phyloP scores from a whole-genome alignment of 2,113 vertebrate species.

The Ancistrus triradiatus region DNA sequence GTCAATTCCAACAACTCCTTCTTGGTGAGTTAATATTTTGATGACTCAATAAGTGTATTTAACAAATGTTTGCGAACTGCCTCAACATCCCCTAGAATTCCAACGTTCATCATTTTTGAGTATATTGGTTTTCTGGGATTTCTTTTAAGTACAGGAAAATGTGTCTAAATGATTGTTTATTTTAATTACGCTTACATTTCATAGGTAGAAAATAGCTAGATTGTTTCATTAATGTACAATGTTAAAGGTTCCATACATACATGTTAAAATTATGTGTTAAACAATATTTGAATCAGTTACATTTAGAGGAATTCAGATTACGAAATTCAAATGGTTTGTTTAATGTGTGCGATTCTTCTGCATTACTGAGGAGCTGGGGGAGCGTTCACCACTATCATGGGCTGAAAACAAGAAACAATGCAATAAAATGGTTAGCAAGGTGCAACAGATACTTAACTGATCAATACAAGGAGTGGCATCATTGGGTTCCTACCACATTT shows the following conservation, averaged over 20 bases:
- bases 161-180: neutral
- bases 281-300: neutral
- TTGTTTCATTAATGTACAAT: neutral
- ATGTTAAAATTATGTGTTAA: neutral
- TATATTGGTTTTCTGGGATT: no score
- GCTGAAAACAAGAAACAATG: conserved; percentile 49
- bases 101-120: no score
- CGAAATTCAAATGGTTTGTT: neutral
- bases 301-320: neutral
- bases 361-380: conserved; percentile 36
- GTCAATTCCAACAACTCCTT: no score
- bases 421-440: neutral
- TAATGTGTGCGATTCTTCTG: neutral
- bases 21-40: no score
- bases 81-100: no score
- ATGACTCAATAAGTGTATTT: no score
- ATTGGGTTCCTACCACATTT: conserved; percentile 56
- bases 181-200: no score
- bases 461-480: neutral
- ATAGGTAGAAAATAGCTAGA: neutral
- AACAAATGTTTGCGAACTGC: no score
- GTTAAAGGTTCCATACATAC: neutral
- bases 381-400: conserved; percentile 58
- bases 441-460: neutral
- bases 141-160: neutral